Evolutionary conservation across 2,888 invertebrate genomes (phyloP).

Genomic region (Idaea dimidiata): DNA sequence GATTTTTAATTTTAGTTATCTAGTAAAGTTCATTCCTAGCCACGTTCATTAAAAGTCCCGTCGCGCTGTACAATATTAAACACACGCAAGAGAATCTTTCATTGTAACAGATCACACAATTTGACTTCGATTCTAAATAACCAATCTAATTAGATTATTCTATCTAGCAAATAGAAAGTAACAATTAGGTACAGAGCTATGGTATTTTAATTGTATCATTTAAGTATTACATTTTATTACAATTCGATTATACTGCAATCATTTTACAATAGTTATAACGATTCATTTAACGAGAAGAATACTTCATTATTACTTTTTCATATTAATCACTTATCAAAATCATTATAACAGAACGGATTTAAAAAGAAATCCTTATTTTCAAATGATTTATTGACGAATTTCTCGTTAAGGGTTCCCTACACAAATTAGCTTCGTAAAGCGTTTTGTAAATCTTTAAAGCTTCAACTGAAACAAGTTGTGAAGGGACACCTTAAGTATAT

Average conservation of each 20-base stretch:
- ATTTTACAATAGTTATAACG: constrained; percentile 68
- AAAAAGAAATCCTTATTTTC: constrained; percentile 43
- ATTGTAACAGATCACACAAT: constrained; percentile 62
- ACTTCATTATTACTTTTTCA: constrained; percentile 66
- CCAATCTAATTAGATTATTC: constrained; percentile 79
- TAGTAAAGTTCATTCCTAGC: not conserved
- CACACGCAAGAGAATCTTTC: constrained; percentile 41
- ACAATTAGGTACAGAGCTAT: constrained; percentile 76
- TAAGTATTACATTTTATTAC: constrained; percentile 61
- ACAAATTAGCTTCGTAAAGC: not conserved
- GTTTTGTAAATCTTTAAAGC: too few relatives aligned
- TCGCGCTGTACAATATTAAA: constrained; percentile 27
- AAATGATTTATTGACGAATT: constrained; percentile 61
- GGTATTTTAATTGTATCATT: constrained; percentile 56
- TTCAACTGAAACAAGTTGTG: constrained; percentile 12
- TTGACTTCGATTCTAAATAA: constrained; percentile 62
- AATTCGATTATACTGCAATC: constrained; percentile 67
- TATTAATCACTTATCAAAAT: constrained; percentile 68
- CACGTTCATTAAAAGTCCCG: constrained; percentile 26
- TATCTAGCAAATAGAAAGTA: constrained; percentile 80
- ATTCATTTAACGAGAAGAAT: constrained; percentile 68
- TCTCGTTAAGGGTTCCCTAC: constrained; percentile 41
- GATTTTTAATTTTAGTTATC: too few relatives aligned
- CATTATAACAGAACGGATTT: constrained; percentile 54
- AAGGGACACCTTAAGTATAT: constrained; percentile 37